Base-by-base conservation (phyloP, 2,113 vertebrate genomes). In the Heliornis fulica region DNA sequence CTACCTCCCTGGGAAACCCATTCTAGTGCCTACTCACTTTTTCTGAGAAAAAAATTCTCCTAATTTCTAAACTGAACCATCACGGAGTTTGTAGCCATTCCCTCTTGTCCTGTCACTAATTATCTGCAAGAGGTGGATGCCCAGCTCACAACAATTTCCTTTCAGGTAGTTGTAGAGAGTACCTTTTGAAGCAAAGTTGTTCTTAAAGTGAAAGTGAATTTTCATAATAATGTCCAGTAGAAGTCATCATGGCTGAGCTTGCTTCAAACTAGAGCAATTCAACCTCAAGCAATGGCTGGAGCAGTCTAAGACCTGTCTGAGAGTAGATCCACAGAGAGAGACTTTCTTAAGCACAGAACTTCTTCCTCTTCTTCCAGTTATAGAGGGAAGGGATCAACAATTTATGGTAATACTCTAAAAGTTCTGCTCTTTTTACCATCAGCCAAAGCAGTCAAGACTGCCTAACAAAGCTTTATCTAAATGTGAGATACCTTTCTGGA, bases 171-270 rank as follows among this genome's bases (percentile, higher is more conserved):
- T n/a, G n/a, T n/a, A n/a, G n/a, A n/a, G n/a, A n/a, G n/a, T n/a
- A n/a, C n/a, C n/a, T n/a, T n/a, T n/a, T n/a, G n/a, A 6, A 74
- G 41, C 2, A 51, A 8, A 5, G 0, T 9, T n/a, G 7, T 48
- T 29, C 20, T 64, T 32, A 32, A 79, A 29, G 13, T 63, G 23
- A 66, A 87, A 59, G 31, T 32, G 70, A 60, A 34, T 71, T 82
- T 78, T 64, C 34, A 28, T 5, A 9, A 21, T 7, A 63, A 38
- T 6, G 41, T 25, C 11, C 10, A 1, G 2, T 15, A 29, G 7
- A 87, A 74, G 14, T 69, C 3, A 43, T 28, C 26, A 25, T 51
- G 23, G 15, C 17, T 75, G 15, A 59, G 3, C 10, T 92, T 46
- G 6, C 5, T 77, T 83, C 43, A 32, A 20, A 6, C 10, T 64